Conservation (phyloP, 92 coral and sea anemone species). For the Porites evermanni region DNA sequence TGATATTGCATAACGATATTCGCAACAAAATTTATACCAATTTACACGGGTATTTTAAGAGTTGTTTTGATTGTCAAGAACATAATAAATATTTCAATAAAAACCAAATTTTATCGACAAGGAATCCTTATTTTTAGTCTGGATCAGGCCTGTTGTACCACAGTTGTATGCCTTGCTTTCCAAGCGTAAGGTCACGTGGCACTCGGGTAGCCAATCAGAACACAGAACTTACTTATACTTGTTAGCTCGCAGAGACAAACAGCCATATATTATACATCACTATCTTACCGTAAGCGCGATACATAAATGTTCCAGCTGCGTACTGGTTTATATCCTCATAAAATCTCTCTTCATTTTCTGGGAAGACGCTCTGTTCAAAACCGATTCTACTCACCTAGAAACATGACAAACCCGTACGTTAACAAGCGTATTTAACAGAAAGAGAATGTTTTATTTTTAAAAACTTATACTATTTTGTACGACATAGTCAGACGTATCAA, state of each 20-base stretch:
- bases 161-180: too few species aligned
- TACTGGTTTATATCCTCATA: constrained; percentile 75
- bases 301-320: constrained; percentile 89
- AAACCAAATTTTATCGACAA: too few species aligned
- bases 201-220: too few species aligned
- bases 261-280: not conserved
- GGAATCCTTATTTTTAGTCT: too few species aligned
- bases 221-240: not conserved
- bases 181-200: too few species aligned
- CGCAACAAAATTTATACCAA: too few species aligned
- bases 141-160: too few species aligned
- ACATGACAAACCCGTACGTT: not conserved
- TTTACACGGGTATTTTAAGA: too few species aligned
- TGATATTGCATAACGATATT: too few species aligned
- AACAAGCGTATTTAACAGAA: not conserved
- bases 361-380: constrained; percentile 70
- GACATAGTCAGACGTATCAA: too few species aligned
- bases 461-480: not conserved
- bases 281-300: constrained; percentile 82
- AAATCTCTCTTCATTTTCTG: constrained; percentile 76
- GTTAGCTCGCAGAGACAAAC: not conserved
- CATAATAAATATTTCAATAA: too few species aligned
- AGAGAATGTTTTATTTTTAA: not conserved
- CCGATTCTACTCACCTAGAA: constrained; percentile 87
- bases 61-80: too few species aligned